Conservation (phyloP, 2,113 vertebrate genomes). For the Rhynchopsitta pachyrhyncha region DNA sequence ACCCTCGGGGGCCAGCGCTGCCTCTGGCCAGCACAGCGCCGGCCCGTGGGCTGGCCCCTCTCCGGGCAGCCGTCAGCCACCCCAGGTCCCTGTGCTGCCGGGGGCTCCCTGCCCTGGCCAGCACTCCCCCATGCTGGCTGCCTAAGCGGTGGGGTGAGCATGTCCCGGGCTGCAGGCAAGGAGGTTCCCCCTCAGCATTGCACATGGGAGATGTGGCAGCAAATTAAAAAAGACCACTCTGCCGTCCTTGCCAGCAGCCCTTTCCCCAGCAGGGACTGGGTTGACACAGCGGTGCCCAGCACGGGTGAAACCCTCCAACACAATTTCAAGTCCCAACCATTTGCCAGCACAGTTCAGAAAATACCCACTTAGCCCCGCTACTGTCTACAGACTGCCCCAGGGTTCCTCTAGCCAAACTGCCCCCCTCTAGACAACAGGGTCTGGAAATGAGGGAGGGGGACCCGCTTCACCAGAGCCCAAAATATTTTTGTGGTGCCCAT, state of each 20-base stretch:
- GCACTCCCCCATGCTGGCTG: background rate
- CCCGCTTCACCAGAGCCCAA: background rate
- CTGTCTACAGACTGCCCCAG: background rate
- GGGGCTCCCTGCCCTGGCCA: background rate
- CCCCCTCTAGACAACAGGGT: background rate
- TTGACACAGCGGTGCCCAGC: background rate
- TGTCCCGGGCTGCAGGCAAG: background rate
- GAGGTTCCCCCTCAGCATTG: background rate
- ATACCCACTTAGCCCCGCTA: background rate
- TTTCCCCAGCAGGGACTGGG: background rate
- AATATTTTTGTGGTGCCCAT: background rate
- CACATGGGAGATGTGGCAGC: background rate
- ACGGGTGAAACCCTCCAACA: background rate
- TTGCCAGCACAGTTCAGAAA: background rate
- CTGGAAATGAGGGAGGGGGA: background rate
- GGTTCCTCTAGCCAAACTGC: background rate
- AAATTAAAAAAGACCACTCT: background rate
- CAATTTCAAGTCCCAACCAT: background rate
- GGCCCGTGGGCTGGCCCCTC: background rate
- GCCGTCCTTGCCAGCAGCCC: background rate
- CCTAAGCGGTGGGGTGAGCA: fast-evolving
- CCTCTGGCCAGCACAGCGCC: background rate
- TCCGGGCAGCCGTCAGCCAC: fast-evolving
- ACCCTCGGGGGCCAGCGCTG: background rate
- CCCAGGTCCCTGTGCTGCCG: background rate